phyloP scores from a whole-genome alignment of 2,888 invertebrate genomes.

The Pycnomerus fuliginosus region DNA sequence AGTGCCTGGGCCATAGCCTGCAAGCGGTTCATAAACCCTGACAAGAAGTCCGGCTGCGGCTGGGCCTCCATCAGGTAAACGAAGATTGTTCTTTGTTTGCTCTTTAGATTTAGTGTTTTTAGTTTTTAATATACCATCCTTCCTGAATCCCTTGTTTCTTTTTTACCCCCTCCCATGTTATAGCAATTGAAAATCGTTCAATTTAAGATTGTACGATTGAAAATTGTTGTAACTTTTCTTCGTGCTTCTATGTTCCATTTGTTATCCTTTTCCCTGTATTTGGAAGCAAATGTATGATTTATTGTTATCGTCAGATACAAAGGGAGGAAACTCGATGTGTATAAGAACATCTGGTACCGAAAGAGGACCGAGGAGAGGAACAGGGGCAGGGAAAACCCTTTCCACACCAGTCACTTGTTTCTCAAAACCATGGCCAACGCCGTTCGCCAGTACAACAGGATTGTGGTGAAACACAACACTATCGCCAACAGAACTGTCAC shows the following conservation, averaged over 20 bases:
- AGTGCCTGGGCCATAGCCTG: conserved; percentile 94
- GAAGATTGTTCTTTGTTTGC: too few species aligned
- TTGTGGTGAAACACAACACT: conserved; percentile 74
- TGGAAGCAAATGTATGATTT: too few species aligned
- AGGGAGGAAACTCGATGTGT: conserved; percentile 84
- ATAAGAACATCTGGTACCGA: conserved; percentile 82
- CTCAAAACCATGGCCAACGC: conserved; percentile 36
- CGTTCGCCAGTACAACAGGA: conserved; percentile 60
- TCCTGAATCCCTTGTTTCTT: too few species aligned
- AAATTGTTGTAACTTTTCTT: too few species aligned
- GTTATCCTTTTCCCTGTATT: too few species aligned
- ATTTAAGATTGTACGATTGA: too few species aligned
- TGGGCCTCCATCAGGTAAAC: conserved; percentile 93
- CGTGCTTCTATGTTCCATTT: too few species aligned
- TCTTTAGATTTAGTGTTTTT: too few species aligned
- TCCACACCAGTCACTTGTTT: conserved; percentile 21
- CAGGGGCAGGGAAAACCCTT: conserved; percentile 28
- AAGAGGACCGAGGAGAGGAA: conserved; percentile 56
- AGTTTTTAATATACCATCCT: too few species aligned
- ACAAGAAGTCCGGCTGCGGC: conserved; percentile 89
- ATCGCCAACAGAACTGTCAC: conserved; percentile 73
- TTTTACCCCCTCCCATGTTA: too few species aligned
- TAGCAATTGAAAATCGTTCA: too few species aligned
- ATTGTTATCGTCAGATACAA: too few species aligned
- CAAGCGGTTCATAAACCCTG: conserved; percentile 86